Evolutionary conservation across 2,888 invertebrate species (phyloP).

Genomic region (Laothoe populi): DNA sequence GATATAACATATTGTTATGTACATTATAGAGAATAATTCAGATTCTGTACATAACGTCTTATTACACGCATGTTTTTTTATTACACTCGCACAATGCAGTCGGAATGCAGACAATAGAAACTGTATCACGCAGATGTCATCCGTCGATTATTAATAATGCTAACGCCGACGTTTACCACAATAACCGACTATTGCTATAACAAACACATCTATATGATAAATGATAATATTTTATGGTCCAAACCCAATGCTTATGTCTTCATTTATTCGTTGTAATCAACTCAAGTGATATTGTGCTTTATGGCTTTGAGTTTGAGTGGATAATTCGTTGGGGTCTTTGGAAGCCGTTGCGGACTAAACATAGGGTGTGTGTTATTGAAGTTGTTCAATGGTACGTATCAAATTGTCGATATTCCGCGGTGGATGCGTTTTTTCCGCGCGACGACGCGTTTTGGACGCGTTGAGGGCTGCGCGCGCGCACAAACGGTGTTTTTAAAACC

Average conservation of each 20-base stretch:
- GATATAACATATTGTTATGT: not conserved
- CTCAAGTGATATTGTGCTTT: conserved; percentile 39
- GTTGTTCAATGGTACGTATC: conserved; percentile 81
- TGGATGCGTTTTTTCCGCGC: conserved; percentile 56
- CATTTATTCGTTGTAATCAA: conserved; percentile 54
- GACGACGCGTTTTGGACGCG: no score
- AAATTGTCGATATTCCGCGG: conserved; percentile 78
- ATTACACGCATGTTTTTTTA: conserved; percentile 52
- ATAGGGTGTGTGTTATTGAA: conserved; percentile 61
- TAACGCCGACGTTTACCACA: conserved; percentile 80
- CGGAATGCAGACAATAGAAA: conserved; percentile 57
- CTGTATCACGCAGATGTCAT: conserved; percentile 73
- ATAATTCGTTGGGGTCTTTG: conserved; percentile 33
- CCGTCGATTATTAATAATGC: conserved; percentile 72
- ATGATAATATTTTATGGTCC: conserved; percentile 82
- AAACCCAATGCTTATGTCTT: conserved; percentile 73
- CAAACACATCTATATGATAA: conserved; percentile 80
- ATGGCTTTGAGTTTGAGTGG: conserved; percentile 23
- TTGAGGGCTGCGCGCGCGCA: conserved; percentile 51
- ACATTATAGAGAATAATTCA: no score
- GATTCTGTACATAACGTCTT: conserved; percentile 28
- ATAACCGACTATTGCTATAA: conserved; percentile 74
- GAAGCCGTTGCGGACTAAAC: conserved; percentile 52
- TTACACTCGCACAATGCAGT: conserved; percentile 50
- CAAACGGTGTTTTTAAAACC: conserved; percentile 53